Evolutionary conservation across 2,113 vertebrate genomes (phyloP).

Genomic region (Alosa alosa): DNA sequence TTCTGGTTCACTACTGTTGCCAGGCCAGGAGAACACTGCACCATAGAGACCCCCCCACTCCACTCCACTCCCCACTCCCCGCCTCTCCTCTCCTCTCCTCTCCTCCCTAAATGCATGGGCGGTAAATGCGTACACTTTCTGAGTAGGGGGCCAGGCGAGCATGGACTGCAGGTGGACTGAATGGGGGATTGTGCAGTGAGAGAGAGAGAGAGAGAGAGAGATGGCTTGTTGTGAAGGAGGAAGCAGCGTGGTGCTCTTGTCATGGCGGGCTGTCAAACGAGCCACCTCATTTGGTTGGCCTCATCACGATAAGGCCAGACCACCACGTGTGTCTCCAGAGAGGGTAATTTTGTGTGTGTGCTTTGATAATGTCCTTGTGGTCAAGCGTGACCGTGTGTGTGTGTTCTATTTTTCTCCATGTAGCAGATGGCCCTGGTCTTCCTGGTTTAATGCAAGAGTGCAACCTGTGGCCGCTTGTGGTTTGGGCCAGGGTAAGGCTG

Average conservation of each 20-base stretch:
- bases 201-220: neutral
- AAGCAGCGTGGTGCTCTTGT: neutral
- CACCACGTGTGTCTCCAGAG: conserved; percentile 36
- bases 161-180: neutral
- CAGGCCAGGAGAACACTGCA: neutral
- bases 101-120: neutral
- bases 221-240: neutral
- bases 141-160: neutral
- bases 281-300: conserved; percentile 52
- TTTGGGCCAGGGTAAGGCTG: neutral
- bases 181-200: neutral
- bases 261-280: conserved; percentile 30
- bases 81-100: neutral
- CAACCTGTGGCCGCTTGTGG: neutral
- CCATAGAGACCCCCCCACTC: neutral
- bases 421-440: neutral
- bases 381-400: neutral
- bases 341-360: neutral
- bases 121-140: neutral
- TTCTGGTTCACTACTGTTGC: neutral
- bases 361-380: neutral
- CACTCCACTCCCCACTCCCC: no score
- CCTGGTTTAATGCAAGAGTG: neutral
- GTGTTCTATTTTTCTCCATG: neutral
- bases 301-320: conserved; percentile 38